These are phyloP conservation scores for Selenia dentaria DNA, from an alignment of 2,888 invertebrate species.

Conservation along the genomic window DNA sequence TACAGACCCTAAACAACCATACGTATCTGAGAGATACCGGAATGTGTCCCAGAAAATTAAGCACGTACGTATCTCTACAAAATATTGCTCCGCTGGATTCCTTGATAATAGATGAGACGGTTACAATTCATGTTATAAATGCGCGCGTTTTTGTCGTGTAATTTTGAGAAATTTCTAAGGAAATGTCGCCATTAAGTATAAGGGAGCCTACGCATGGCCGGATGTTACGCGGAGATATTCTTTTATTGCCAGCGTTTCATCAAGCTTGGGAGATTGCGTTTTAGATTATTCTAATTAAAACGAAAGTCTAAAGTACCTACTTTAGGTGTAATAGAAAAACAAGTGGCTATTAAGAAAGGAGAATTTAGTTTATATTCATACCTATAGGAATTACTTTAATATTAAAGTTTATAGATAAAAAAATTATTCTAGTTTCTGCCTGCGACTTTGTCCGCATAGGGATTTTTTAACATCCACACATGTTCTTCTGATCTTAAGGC, in stretches of 20 bases:
- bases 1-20: too few species aligned
- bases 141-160: constrained; percentile 29
- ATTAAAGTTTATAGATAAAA: too few species aligned
- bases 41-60: constrained; percentile 39
- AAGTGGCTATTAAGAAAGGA: too few species aligned
- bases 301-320: too few species aligned
- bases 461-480: too few species aligned
- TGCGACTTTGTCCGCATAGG: too few species aligned
- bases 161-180: constrained; percentile 23
- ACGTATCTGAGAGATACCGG: too few species aligned
- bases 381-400: too few species aligned
- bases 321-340: too few species aligned
- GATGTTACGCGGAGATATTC: constrained; percentile 5
- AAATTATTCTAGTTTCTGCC: too few species aligned
- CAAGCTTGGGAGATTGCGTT: background rate
- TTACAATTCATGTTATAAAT: constrained; percentile 23
- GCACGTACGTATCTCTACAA: constrained; percentile 30
- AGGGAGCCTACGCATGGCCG: constrained; percentile 10
- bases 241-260: constrained; percentile 12
- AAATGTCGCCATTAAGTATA: constrained; percentile 28
- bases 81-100: constrained; percentile 33
- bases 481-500: too few species aligned
- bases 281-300: background rate
- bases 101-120: constrained; percentile 36
- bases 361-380: too few species aligned